Percentiles rank a stretch among this genome's conserved stretches.
Evolutionary conservation across 2,888 invertebrate genomes (phyloP).

Genomic region (Diplazon laetatorius): DNA sequence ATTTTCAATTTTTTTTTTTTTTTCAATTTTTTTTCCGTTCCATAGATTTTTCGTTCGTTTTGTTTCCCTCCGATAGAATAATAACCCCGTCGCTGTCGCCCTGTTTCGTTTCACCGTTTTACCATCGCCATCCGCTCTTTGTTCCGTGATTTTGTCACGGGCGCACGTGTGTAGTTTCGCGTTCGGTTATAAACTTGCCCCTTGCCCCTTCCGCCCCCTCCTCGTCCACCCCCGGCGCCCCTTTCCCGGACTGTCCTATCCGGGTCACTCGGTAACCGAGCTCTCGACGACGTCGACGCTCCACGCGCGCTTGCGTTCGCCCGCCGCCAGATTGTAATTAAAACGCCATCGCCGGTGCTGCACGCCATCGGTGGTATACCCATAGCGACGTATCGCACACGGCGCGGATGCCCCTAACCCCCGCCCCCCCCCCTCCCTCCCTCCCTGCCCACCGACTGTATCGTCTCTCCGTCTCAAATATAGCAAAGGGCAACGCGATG

Average conservation of each 20-base stretch:
- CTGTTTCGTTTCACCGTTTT: constrained; percentile 7
- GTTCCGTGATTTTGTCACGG: constrained; percentile 44
- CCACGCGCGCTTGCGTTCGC: constrained; percentile 47
- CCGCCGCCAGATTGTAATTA: constrained; percentile 64
- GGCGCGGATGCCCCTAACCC: too few relatives aligned
- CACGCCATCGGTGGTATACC: constrained; percentile 36
- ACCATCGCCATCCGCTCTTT: background rate
- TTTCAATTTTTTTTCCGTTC: background rate
- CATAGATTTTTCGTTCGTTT: too few relatives aligned
- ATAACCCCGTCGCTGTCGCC: constrained; percentile 11
- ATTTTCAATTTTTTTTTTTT: background rate
- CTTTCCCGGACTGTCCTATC: constrained; percentile 56
- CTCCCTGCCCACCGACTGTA: too few relatives aligned
- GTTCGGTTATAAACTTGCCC: constrained; percentile 58
- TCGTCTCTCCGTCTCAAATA: too few relatives aligned
- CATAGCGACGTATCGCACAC: too few relatives aligned
- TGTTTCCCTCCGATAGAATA: constrained; percentile 7
- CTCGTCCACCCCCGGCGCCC: too few relatives aligned
- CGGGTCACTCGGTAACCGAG: constrained; percentile 66
- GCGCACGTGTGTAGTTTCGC: constrained; percentile 42
- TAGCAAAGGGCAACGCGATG: too few relatives aligned
- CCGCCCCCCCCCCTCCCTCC: too few relatives aligned
- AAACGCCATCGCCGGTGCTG: constrained; percentile 65
- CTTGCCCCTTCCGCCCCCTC: too few relatives aligned
- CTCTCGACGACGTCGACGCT: too few relatives aligned